Evolutionary conservation across 2,888 invertebrate species (phyloP), one percentile per base, ranked within the genome.

Genomic region (Chouioia cunea): DNA sequence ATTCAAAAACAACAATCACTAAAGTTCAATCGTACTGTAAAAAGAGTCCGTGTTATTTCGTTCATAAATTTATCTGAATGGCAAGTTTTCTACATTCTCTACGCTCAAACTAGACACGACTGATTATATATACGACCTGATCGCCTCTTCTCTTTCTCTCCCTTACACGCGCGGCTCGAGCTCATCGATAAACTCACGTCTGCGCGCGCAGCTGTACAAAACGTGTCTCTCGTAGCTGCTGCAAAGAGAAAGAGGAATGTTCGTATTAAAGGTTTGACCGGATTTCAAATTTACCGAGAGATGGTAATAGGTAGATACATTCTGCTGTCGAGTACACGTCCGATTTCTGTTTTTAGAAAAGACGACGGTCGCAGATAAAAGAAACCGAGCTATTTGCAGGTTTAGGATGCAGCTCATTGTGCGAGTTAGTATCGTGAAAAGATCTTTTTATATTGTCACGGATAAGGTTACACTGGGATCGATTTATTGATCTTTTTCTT

Each of bases 251-350:
- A 16, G 50, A 50, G 50, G 16, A 50, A 20, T 10, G 50, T 18
- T 16, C 8, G 50, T 20, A 36, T 48, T 18, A 20, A 16, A 15
- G 20, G 50, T 36, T 50, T 50, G 43, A 36, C 43, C 4, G 56
- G 50, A 48, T 57, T 43, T 65, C 65, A 50, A 50, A 57, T 65
- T 65, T 65, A 65, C 65, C 65, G 65, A 65, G 43, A 36, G 65
- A 65, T 44, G 65, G 65, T 65, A 57, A 64, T 0, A 12, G n/a
- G 4, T 4, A 27, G 8, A 10, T n/a, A n/a, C 16, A 12, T 53
- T 53, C 14, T 53, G n/a, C 23, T 23, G 36, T 27, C 10, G 54
- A 23, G 10, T 36, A 10, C n/a, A 12, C 8, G 16, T 18, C 14
- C 6, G 4, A 47, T n/a, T 6, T 59, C 46, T 12, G 3, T 16